phyloP scores from a whole-genome alignment of 2,888 invertebrate species.

The Chymomyza fuscimana region DNA sequence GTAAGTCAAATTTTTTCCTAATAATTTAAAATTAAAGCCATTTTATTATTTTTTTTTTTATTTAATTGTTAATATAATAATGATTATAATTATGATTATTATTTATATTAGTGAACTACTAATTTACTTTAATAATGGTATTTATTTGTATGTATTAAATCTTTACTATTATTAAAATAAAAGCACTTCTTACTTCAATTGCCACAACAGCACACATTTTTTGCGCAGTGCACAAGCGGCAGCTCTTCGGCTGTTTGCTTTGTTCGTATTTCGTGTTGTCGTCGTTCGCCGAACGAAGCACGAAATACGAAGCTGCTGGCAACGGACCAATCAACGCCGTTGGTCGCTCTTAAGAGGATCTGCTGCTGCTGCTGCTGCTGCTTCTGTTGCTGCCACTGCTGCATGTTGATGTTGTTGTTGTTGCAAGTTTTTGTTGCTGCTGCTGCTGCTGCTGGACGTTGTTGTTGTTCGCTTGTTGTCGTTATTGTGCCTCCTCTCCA shows the following conservation, averaged over 20 bases:
- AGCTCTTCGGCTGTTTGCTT: conserved; percentile 52
- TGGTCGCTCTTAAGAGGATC: conserved; percentile 38
- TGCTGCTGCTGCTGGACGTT: conserved; percentile 26
- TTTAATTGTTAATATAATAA: no score
- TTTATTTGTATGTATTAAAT: no score
- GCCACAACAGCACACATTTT: not conserved
- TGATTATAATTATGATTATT: no score
- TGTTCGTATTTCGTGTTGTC: conserved; percentile 48
- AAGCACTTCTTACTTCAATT: no score
- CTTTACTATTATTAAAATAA: no score
- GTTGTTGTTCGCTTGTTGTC: conserved; percentile 16
- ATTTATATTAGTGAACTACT: no score
- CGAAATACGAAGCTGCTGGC: conserved; percentile 29
- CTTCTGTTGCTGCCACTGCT: conserved; percentile 18
- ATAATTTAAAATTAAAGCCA: no score
- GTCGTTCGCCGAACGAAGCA: not conserved
- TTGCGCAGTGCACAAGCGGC: conserved; percentile 45
- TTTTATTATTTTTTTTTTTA: no score
- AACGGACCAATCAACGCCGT: conserved; percentile 64
- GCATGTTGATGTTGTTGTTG: conserved; percentile 31
- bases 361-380: conserved; percentile 20
- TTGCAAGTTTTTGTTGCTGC: conserved; percentile 32
- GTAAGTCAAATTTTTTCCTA: no score
- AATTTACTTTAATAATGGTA: no score
- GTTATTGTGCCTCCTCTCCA: conserved; percentile 10